Percentiles rank a stretch among this genome's conserved stretches.
Evolutionary conservation across 2,888 invertebrate species (phyloP).

Genomic region (Andrena bicolor): DNA sequence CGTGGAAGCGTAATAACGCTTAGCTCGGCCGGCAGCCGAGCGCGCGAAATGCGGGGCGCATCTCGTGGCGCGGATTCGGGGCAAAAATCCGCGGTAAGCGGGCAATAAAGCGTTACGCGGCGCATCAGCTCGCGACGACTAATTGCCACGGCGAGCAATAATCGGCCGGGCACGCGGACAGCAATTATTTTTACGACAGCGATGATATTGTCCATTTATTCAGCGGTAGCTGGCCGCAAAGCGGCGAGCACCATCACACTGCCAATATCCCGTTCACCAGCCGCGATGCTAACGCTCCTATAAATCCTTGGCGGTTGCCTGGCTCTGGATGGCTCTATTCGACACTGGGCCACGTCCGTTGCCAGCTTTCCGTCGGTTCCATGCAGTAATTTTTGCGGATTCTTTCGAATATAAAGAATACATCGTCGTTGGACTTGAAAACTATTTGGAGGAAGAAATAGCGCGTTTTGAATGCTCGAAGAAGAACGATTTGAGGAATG

Average conservation of each 20-base stretch:
- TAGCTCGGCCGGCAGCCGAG: background rate
- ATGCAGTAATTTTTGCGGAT: background rate
- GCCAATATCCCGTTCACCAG: conserved; percentile 69
- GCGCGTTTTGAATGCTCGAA: no score
- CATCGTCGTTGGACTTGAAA: no score
- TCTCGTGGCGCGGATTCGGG: conserved; percentile 31
- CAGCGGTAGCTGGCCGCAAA: conserved; percentile 60
- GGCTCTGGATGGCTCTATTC: conserved; percentile 66
- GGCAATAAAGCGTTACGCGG: conserved; percentile 69
- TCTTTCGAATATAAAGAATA: background rate
- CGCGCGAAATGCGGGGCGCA: conserved; percentile 1
- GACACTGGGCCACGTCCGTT: background rate
- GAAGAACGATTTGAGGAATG: no score
- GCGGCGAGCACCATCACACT: conserved; percentile 45
- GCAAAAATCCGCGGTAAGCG: conserved; percentile 69
- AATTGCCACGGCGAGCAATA: conserved; percentile 72
- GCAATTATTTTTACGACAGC: conserved; percentile 75
- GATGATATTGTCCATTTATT: conserved; percentile 75
- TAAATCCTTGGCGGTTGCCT: conserved; percentile 66
- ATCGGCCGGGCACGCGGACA: conserved; percentile 62
- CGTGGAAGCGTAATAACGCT: conserved; percentile 40
- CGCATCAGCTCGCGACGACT: conserved; percentile 72
- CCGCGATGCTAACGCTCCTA: conserved; percentile 62
- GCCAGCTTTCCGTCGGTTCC: conserved; percentile 25
- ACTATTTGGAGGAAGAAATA: background rate